phyloP scores from a whole-genome alignment of 2,113 vertebrate species.

The Pangasianodon gigas region DNA sequence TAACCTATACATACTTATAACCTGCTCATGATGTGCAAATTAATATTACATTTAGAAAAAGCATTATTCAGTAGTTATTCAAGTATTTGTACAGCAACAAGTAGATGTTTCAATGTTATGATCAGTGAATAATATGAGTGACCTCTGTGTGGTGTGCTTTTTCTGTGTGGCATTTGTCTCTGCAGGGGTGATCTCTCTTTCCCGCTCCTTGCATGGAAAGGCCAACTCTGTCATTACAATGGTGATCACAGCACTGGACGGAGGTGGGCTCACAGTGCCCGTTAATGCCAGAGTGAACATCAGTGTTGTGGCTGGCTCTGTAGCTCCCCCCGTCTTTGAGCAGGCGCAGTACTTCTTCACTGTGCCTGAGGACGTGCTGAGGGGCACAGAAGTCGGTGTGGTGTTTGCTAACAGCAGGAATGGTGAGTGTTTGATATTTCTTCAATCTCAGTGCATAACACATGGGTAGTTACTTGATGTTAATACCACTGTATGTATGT shows the following conservation, averaged over 20 bases:
- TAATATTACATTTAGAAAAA: too few species aligned
- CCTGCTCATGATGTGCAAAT: not conserved
- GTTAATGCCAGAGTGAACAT: slow-evolving; percentile 86
- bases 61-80: not conserved
- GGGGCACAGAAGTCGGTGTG: slow-evolving; percentile 81
- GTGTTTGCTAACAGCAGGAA: slow-evolving; percentile 78
- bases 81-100: not conserved
- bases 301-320: slow-evolving; percentile 87
- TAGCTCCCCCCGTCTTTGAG: slow-evolving; percentile 86
- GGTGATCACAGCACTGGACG: slow-evolving; percentile 87
- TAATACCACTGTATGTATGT: not conserved
- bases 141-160: not conserved
- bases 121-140: not conserved
- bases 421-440: slow-evolving; percentile 59
- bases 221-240: slow-evolving; percentile 88
- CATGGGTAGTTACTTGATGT: not conserved
- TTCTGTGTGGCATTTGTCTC: slow-evolving; percentile 23
- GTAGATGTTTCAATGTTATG: not conserved
- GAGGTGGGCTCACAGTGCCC: slow-evolving; percentile 83
- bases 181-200: slow-evolving; percentile 87
- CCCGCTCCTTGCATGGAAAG: slow-evolving; percentile 85
- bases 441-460: not conserved
- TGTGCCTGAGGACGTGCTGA: slow-evolving; percentile 82
- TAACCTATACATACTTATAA: not conserved
- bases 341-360: slow-evolving; percentile 93